phyloP scores from a whole-genome alignment of 1,140 invertebrate species.

The Pectinophora gossypiella region DNA sequence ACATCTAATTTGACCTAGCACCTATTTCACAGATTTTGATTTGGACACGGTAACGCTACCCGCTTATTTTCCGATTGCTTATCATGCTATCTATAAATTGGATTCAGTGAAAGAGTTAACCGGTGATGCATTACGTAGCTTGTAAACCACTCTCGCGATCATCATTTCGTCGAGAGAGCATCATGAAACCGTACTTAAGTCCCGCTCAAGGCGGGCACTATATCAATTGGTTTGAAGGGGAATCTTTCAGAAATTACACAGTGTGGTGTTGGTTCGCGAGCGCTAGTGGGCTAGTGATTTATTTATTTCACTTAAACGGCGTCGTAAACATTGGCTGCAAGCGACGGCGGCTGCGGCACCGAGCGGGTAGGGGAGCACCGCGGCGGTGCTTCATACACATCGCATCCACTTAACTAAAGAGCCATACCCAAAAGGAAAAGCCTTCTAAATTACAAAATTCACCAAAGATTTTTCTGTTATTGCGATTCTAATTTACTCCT shows the following conservation, averaged over 20 bases:
- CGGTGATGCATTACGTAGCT: background rate
- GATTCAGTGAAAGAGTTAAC: background rate
- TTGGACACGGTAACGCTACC: background rate
- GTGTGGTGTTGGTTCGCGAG: conserved; percentile 24
- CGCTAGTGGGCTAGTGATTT: conserved; percentile 49
- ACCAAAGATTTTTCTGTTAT: too few species aligned
- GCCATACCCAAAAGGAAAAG: too few species aligned
- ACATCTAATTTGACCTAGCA: background rate
- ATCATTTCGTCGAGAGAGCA: conserved; percentile 28
- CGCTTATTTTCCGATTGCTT: background rate
- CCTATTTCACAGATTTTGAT: background rate
- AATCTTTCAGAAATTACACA: conserved; percentile 56
- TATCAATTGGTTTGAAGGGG: conserved; percentile 48
- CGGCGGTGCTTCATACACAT: too few species aligned
- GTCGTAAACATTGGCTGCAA: conserved; percentile 39
- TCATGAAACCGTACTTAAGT: conserved; percentile 26
- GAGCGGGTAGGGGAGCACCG: background rate
- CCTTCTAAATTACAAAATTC: too few species aligned
- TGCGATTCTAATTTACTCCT: too few species aligned
- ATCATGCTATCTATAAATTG: background rate
- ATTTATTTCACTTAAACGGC: conserved; percentile 61
- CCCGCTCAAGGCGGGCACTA: conserved; percentile 36
- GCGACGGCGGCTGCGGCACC: background rate
- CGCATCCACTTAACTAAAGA: too few species aligned
- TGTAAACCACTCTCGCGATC: conserved; percentile 5